These are phyloP conservation scores for Protomyctophum bolini DNA, from an alignment of 2,113 vertebrate species.

Conservation along the genomic window DNA sequence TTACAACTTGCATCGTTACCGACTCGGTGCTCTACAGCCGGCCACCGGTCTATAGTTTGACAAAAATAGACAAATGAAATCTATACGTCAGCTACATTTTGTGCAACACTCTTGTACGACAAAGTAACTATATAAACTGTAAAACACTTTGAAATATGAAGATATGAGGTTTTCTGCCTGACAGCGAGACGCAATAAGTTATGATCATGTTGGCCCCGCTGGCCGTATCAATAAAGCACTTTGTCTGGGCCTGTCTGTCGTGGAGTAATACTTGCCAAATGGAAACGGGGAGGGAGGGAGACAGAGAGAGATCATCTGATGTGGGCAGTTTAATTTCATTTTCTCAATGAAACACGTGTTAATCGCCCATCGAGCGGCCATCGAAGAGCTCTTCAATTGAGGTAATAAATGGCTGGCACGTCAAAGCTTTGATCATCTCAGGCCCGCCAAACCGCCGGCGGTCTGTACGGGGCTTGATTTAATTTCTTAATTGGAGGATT, in stretches of 20 bases:
- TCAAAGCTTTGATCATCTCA: background rate
- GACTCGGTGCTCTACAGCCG: no score
- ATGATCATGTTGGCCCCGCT: background rate
- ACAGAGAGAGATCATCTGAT: background rate
- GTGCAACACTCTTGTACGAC: no score
- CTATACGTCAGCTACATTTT: no score
- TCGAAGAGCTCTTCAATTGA: background rate
- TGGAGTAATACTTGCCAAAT: slow-evolving; percentile 1
- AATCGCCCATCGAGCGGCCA: slow-evolving; percentile 3
- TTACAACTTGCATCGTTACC: no score
- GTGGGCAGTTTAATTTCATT: slow-evolving; percentile 8
- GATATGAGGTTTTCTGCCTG: no score
- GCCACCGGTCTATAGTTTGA: no score
- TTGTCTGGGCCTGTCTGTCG: background rate
- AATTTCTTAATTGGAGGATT: background rate
- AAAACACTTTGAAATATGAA: background rate
- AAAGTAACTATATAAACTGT: no score
- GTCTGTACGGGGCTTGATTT: background rate
- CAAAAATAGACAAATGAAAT: no score
- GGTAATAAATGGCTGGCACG: background rate
- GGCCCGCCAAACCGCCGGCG: no score
- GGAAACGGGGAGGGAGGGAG: background rate
- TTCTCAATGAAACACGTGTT: slow-evolving; percentile 15
- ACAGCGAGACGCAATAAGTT: background rate
- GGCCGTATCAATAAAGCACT: slow-evolving; percentile 13